Conservation (phyloP, 2,797 vertebrate genomes). For the Falco cherrug region DNA sequence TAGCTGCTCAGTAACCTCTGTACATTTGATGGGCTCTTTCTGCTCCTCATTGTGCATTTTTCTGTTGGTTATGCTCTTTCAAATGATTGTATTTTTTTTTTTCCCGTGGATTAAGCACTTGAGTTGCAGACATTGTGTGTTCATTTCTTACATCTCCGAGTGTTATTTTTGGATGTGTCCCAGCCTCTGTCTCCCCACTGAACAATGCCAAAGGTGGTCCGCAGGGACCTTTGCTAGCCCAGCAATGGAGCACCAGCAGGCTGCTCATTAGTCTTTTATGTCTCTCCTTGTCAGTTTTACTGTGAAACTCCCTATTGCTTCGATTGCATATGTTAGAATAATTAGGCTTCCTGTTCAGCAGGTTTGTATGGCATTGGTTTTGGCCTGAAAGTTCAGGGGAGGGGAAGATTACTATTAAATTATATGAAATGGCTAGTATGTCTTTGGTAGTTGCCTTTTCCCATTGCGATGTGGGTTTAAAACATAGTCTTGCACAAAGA, state of each 20-base stretch:
- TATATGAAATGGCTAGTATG: not conserved
- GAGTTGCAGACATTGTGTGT: not conserved
- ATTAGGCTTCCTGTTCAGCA: constrained; percentile 42
- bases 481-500: not conserved
- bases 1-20: not conserved
- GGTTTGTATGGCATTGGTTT: constrained; percentile 33
- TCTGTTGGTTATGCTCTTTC: not conserved
- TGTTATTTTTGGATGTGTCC: constrained; percentile 19
- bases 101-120: not conserved
- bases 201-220: constrained; percentile 39
- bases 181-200: not conserved
- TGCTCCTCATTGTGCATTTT: fast-evolving
- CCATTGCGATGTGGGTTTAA: not conserved
- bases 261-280: constrained; percentile 51
- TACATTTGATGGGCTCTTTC: not conserved
- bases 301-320: constrained; percentile 46
- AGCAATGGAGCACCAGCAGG: not conserved
- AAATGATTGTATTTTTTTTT: not conserved
- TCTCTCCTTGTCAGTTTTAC: constrained; percentile 56
- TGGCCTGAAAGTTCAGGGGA: constrained; percentile 14
- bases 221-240: not conserved
- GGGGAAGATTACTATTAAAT: not conserved
- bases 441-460: not conserved
- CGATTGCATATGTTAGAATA: constrained; percentile 26
- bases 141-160: not conserved